Conservation (phyloP, 2,888 invertebrate species). For the Pantelozetes paolii region DNA sequence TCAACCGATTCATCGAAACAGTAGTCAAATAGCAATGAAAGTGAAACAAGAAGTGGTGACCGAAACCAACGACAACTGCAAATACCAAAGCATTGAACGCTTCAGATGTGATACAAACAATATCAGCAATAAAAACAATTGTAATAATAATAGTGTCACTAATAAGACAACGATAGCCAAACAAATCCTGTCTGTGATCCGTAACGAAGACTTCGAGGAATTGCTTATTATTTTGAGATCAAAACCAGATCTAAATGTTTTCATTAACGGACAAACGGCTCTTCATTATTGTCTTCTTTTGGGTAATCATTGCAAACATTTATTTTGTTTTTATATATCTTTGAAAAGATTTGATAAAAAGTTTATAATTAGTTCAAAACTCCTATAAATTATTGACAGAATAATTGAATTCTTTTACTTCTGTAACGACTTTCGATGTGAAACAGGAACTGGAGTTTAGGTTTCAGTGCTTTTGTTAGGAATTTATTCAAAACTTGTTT, state of each 20-base stretch:
- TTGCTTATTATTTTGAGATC: slow-evolving; percentile 30
- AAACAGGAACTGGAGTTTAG: too few species aligned
- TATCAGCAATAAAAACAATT: slow-evolving; percentile 22
- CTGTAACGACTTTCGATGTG: too few species aligned
- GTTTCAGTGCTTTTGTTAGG: too few species aligned
- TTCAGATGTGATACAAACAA: slow-evolving; percentile 19
- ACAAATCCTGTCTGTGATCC: slow-evolving; percentile 39
- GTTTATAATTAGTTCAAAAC: too few species aligned
- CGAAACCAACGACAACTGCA: slow-evolving; percentile 13
- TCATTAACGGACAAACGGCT: slow-evolving; percentile 44
- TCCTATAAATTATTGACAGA: too few species aligned
- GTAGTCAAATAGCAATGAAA: slow-evolving; percentile 22
- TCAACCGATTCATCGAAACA: neutral
- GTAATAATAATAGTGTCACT: neutral
- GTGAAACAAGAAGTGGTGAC: slow-evolving; percentile 13
- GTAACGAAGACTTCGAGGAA: slow-evolving; percentile 40
- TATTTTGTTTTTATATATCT: neutral
- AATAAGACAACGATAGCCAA: slow-evolving; percentile 37
- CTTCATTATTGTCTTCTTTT: slow-evolving; percentile 43
- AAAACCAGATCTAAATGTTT: slow-evolving; percentile 45
- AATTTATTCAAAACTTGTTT: too few species aligned
- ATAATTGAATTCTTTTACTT: too few species aligned
- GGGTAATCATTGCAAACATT: slow-evolving; percentile 27
- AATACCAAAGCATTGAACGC: slow-evolving; percentile 14
- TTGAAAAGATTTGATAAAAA: too few species aligned